Evolutionary conservation across 2,113 vertebrate species (phyloP).

Genomic region (Notechis scutatus): DNA sequence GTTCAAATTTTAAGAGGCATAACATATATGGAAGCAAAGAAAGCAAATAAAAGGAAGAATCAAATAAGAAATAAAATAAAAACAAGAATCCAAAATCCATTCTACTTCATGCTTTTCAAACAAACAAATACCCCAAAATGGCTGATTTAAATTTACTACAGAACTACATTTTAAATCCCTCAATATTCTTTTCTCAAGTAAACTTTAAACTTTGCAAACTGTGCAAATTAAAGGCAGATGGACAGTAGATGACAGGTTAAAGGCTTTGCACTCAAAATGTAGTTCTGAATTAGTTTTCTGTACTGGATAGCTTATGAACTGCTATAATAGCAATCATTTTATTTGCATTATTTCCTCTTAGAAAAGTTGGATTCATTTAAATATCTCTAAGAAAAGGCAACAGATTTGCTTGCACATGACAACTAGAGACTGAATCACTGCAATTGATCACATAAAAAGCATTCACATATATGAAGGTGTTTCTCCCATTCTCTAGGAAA

Average conservation of each 20-base stretch:
- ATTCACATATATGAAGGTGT: background rate
- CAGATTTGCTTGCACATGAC: background rate
- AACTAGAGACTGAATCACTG: background rate
- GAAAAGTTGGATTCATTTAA: background rate
- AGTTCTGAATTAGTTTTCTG: background rate
- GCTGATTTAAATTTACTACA: background rate
- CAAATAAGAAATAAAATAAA: background rate
- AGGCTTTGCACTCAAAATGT: background rate
- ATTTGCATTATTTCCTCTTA: background rate
- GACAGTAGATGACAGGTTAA: background rate
- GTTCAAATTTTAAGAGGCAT: background rate
- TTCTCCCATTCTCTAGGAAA: conserved; percentile 6
- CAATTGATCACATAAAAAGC: background rate
- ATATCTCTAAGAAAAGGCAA: background rate
- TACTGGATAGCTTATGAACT: background rate
- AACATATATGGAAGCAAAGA: background rate
- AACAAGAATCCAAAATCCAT: background rate
- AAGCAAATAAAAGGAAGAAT: background rate
- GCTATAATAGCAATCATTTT: background rate
- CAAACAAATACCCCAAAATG: background rate
- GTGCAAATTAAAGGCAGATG: background rate
- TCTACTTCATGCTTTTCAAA: background rate
- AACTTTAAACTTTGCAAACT: background rate
- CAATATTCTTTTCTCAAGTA: background rate
- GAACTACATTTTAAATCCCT: background rate